Base-by-base conservation (phyloP, 2,113 vertebrate genomes). In the Sigmodon hispidus region DNA sequence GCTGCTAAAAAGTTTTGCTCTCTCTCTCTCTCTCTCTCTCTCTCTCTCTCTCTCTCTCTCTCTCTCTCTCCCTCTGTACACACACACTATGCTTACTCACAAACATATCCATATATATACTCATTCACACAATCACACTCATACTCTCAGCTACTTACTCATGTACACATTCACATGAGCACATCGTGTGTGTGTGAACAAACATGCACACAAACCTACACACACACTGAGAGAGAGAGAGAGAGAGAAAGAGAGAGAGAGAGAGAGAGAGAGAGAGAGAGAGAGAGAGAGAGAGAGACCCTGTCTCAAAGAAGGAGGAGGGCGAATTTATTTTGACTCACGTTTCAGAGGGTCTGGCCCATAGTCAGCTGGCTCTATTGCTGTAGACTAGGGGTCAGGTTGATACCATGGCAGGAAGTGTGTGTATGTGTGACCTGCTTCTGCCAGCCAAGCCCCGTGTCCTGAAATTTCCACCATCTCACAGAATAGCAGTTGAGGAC, bases 31-130 rank as follows among this genome's bases (percentile, higher is more conserved):
- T 31, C 13, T 31, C 73, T 31, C 3, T 52, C 31, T n/a, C 1
- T n/a, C 9, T 24, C 1, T n/a, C 3, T 52, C 1, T 48, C 24
- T 48, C 0, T 29, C 24, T 75, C 0, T 48, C 15, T 75, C 22
- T 7, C 1, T 43, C 2, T 50, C 9, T 40, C 16, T n/a, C 2
- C 15, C 5, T 13, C 5, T 31, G 72, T 19, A 11, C 4, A 6
- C 70, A 19, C 72, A 36, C 5, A 13, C 48, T 3, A 61, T 61
- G 45, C 13, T 36, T 36, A 80, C 50, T 4, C 43, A 36, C 61
- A 48, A 19, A 21, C 69, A n/a, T 48, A 69, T 24, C 7, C 48
- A 87, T 43, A 34, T 3, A 4, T 17, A 52, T 15, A 8, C 34
- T n/a, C 61, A 19, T 26, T 36, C 31, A 21, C 26, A 40, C 45